Percentiles rank a stretch among this genome's conserved stretches.
Evolutionary conservation across 2,113 vertebrate genomes (phyloP).

Genomic region (Chloropsis hardwickii): DNA sequence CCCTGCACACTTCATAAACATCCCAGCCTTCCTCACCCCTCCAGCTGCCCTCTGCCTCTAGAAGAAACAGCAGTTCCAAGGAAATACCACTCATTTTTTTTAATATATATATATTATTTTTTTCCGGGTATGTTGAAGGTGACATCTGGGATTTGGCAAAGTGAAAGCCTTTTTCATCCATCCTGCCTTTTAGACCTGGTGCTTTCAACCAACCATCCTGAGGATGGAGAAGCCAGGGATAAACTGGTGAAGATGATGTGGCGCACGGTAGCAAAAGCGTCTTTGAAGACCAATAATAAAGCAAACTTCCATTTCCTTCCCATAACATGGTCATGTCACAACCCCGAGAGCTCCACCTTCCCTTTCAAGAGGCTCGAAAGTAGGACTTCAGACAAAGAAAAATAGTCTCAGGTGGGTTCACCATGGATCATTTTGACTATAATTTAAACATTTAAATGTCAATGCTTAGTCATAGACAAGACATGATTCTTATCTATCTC

Average conservation of each 20-base stretch:
- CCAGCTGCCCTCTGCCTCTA: slow-evolving; percentile 50
- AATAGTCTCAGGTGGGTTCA: slow-evolving; percentile 67
- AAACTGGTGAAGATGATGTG: neutral
- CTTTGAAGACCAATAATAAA: slow-evolving; percentile 54
- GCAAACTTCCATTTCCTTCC: slow-evolving; percentile 60
- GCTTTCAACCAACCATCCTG: neutral
- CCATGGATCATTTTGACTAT: slow-evolving; percentile 72
- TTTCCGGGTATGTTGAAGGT: neutral
- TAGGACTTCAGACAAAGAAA: slow-evolving; percentile 45
- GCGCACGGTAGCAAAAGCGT: neutral
- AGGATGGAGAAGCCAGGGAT: neutral
- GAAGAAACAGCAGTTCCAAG: slow-evolving; percentile 5
- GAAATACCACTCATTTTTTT: slow-evolving; percentile 39
- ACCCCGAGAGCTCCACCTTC: slow-evolving; percentile 45
- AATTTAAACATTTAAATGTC: slow-evolving; percentile 75
- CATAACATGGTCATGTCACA: slow-evolving; percentile 48
- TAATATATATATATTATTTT: neutral
- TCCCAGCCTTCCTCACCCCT: slow-evolving; percentile 43
- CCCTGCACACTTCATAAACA: slow-evolving; percentile 57
- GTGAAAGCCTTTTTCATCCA: neutral
- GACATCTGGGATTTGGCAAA: neutral
- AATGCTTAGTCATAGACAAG: slow-evolving; percentile 68
- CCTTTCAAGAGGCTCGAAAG: slow-evolving; percentile 54
- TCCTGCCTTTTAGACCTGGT: neutral
- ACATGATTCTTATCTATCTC: slow-evolving; percentile 72